Base-by-base conservation (phyloP, 2,113 vertebrate species). In the Natator depressus region DNA sequence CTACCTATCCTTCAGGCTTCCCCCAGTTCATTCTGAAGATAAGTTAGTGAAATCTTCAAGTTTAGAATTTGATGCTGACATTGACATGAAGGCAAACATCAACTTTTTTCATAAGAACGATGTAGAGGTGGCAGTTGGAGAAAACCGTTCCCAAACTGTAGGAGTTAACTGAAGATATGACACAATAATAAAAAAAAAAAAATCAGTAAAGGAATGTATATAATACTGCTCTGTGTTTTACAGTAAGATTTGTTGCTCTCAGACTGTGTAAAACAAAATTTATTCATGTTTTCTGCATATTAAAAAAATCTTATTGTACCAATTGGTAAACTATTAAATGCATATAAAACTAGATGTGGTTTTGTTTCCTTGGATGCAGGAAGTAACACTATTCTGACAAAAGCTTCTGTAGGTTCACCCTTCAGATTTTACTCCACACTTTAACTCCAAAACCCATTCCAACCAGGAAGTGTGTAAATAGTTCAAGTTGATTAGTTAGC, bases 201-300 rank as follows among this genome's bases (percentile, higher is more conserved):
- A 98, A 98, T 97, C 90, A 97, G 98, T 98, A 98, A 98, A 98
- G 98, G 98, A 98, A 99, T 99, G 98, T 98, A 99, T 98, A 98
- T 98, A 98, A 98, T 99, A 98, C 97, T 98, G 98, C 98, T 98
- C 98, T 98, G 98, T 99, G 98, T 98, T 98, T 98, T 98, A 98
- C 98, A 98, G 98, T 99, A 98, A 98, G 98, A 98, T 98, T 98
- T 98, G 98, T 99, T 98, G 98, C 98, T 98, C 98, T 99, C 98
- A 98, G 98, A 99, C 98, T 99, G 98, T 99, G 98, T 98, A 99
- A 99, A 99, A 99, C 98, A 98, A 98, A 98, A 99, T 98, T 98
- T 99, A 99, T 99, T 98, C 98, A 98, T 99, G 98, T 99, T 99
- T 99, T 99, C 98, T 99, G 98, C 98, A 98, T 99, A 99, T 99